Conservation (phyloP, 2,113 vertebrate species). For the Pteronura brasiliensis region DNA sequence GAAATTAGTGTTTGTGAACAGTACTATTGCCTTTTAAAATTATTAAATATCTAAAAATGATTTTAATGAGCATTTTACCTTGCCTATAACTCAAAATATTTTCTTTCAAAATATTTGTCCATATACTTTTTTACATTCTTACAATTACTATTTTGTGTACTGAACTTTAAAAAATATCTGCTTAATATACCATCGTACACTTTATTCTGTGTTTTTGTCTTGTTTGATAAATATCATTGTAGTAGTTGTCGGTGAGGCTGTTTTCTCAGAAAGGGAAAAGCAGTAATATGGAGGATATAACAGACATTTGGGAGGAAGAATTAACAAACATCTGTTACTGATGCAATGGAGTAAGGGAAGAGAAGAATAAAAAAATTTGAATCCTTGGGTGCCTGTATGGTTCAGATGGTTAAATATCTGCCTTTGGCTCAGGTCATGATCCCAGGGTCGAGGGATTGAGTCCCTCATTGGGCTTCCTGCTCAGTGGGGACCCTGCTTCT, state of each 20-base stretch:
- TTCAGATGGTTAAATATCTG: too few relatives aligned
- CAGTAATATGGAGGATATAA: not conserved
- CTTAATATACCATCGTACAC: not conserved
- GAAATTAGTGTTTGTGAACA: not conserved
- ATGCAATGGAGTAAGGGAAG: not conserved
- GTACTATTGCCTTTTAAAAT: not conserved
- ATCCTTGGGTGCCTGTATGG: not conserved
- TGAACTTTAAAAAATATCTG: not conserved
- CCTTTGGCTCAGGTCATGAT: too few relatives aligned
- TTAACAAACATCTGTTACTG: not conserved
- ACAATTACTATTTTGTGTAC: not conserved
- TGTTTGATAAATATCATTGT: not conserved
- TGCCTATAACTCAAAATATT: not conserved
- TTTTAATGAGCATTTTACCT: not conserved
- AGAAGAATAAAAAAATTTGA: not conserved
- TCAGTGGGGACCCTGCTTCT: too few relatives aligned
- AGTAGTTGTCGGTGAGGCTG: not conserved
- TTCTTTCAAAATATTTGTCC: not conserved
- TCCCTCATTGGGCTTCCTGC: too few relatives aligned
- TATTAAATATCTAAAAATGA: not conserved
- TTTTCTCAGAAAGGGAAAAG: not conserved
- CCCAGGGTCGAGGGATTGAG: too few relatives aligned
- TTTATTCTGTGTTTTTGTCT: not conserved
- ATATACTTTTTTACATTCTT: not conserved
- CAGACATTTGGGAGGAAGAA: not conserved